Evolutionary conservation across 2,888 invertebrate species (phyloP), one percentile per base, ranked within the genome.

Genomic region (Sisyra nigra): DNA sequence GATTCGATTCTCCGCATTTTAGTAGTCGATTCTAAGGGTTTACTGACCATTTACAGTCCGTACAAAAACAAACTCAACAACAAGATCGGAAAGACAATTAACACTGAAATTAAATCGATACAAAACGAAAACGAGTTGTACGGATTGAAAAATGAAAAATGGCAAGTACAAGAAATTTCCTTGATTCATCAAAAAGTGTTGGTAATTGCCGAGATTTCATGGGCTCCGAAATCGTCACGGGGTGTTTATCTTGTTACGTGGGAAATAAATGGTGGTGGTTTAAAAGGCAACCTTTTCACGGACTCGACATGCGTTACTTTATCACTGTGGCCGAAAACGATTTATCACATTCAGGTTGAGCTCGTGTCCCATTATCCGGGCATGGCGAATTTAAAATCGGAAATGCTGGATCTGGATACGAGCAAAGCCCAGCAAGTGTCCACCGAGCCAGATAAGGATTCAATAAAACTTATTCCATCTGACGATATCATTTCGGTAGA

Each of bases 251-350:
- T 84, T 55, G 82, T 85, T 42, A 83, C 83, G 47, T 85, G 84
- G 84, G 83, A 85, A 69, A 79, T 84, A 44, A 80, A 79, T 55
- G 83, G 83, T 45, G 83, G 83, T 51, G 83, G 82, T 49, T 66
- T 85, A 47, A 83, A 80, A 63, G 83, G 84, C 49, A 83, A 84
- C 62, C 68, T 84, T 49, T 80, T 83, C 62, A 85, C 84, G 33
- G 83, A 84, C 61, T 79, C 81, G 42, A 81, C 81, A 45, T 74
- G 78, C 54, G 83, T 84, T 48, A 82, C 82, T 43, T 62, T 85
- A 50, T 82, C 82, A 45, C 66, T 85, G 41, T 84, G 83, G 82
- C 82, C 83, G 40, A 80, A 83, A 59, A 82, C 83, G 37, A 63
- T 80, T 50, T 85, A 83, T 61, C 80, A 81, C 61, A 81, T 85